phyloP scores from a whole-genome alignment of 2,113 vertebrate genomes.

The Cyprinus carpio region DNA sequence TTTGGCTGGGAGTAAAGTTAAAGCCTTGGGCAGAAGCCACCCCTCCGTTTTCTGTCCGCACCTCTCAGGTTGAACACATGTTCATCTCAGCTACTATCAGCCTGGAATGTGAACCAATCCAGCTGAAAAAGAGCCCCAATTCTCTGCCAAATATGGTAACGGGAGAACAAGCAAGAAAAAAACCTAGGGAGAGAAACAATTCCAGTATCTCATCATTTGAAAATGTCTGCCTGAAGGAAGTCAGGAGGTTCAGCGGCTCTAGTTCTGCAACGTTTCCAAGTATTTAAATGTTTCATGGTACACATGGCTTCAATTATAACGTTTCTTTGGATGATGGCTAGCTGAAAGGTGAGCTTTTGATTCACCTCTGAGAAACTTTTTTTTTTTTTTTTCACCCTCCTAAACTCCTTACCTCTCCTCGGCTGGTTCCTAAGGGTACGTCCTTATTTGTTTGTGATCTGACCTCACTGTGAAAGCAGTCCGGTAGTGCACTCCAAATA shows the following conservation, averaged over 20 bases:
- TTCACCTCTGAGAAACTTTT: slow-evolving; percentile 42
- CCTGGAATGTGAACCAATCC: slow-evolving; percentile 23
- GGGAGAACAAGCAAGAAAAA: slow-evolving; percentile 9
- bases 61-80: slow-evolving; percentile 23
- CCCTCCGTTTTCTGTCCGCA: neutral
- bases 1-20: neutral
- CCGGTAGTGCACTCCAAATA: slow-evolving; percentile 52
- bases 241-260: slow-evolving; percentile 34
- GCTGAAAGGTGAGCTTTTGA: slow-evolving; percentile 22
- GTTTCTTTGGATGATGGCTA: slow-evolving; percentile 15
- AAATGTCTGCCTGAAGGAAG: slow-evolving; percentile 46
- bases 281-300: slow-evolving; percentile 36
- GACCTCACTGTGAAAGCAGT: slow-evolving; percentile 65
- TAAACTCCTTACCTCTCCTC: slow-evolving; percentile 28
- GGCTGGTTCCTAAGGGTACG: slow-evolving; percentile 44
- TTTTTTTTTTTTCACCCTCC: slow-evolving; percentile 34
- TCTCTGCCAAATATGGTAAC: slow-evolving; percentile 54
- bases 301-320: slow-evolving; percentile 44
- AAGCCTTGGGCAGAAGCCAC: neutral
- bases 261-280: slow-evolving; percentile 27
- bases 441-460: slow-evolving; percentile 60
- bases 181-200: neutral
- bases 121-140: slow-evolving; percentile 30
- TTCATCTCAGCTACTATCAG: neutral
- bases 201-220: slow-evolving; percentile 47